phyloP scores from a whole-genome alignment of 2,797 vertebrate genomes.

The Lycodopsis pacificus region DNA sequence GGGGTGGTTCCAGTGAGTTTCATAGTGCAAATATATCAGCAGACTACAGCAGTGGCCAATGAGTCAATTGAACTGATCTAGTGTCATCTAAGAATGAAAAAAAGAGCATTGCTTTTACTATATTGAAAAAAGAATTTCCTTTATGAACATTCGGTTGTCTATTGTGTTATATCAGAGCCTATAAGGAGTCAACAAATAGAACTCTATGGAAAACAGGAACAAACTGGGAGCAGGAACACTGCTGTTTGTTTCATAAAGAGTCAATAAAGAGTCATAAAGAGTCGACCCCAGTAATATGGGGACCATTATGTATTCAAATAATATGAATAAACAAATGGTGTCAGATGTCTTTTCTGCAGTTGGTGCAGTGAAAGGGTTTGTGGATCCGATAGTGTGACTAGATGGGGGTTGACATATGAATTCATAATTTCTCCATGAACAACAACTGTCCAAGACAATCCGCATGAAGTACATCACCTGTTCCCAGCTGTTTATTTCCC shows the following conservation, averaged over 20 bases:
- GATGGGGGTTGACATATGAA: neutral
- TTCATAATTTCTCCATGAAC: constrained; percentile 30
- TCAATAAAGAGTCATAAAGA: neutral
- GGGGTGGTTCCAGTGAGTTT: constrained; percentile 41
- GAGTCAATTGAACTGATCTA: neutral
- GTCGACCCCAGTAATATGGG: neutral
- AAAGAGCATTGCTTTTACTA: neutral
- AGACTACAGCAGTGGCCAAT: neutral
- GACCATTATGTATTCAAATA: neutral
- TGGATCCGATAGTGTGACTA: constrained; percentile 4
- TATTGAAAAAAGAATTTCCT: neutral
- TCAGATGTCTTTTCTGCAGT: neutral
- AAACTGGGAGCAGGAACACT: neutral
- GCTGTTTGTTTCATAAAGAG: neutral
- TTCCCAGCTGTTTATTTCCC: constrained; percentile 13
- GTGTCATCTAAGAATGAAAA: neutral
- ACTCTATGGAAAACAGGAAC: neutral
- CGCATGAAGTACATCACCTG: neutral
- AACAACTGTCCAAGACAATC: constrained; percentile 23
- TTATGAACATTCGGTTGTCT: neutral
- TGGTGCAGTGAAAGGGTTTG: constrained; percentile 3
- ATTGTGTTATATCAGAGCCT: neutral
- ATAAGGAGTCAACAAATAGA: neutral
- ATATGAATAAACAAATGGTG: neutral
- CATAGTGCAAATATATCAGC: neutral